phyloP scores from a whole-genome alignment of 1,140 invertebrate genomes.

The Drosophila setifemur region DNA sequence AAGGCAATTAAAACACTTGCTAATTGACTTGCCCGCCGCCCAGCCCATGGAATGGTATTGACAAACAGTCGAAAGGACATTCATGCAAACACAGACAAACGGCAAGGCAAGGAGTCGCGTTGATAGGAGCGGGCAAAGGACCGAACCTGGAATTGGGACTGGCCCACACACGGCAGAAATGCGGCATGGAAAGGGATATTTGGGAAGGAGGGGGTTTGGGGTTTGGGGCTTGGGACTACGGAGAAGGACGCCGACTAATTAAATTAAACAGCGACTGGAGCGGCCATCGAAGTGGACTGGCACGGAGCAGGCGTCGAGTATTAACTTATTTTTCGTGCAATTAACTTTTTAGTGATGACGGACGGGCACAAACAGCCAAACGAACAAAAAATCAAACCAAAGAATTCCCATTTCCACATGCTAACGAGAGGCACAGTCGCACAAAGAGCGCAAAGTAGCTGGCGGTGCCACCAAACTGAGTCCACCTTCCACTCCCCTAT shows the following conservation, averaged over 20 bases:
- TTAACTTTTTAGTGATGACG: slow-evolving; percentile 75
- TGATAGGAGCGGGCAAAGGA: slow-evolving; percentile 26
- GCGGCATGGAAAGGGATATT: not conserved
- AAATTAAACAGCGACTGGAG: slow-evolving; percentile 73
- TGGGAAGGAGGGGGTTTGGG: not conserved
- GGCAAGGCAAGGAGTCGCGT: slow-evolving; percentile 34
- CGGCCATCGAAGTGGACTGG: slow-evolving; percentile 53
- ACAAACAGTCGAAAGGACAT: slow-evolving; percentile 48
- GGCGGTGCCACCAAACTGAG: not conserved
- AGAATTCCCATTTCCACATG: slow-evolving; percentile 71
- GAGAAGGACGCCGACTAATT: slow-evolving; percentile 62
- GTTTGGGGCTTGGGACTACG: not conserved
- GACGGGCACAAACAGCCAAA: slow-evolving; percentile 60
- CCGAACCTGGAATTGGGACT: slow-evolving; percentile 14
- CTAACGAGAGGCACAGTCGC: slow-evolving; percentile 4
- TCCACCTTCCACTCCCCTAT: not conserved
- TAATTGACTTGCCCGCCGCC: slow-evolving; percentile 70
- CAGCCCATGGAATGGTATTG: slow-evolving; percentile 49
- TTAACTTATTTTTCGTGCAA: slow-evolving; percentile 81
- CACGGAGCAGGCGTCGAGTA: slow-evolving; percentile 49
- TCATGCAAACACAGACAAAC: not conserved
- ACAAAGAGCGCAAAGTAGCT: slow-evolving; percentile 67
- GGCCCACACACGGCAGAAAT: slow-evolving; percentile 23
- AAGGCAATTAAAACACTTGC: slow-evolving; percentile 79
- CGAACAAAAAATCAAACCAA: slow-evolving; percentile 76